Base-by-base conservation (phyloP, 2,113 vertebrate species). In the Desmodus rotundus region DNA sequence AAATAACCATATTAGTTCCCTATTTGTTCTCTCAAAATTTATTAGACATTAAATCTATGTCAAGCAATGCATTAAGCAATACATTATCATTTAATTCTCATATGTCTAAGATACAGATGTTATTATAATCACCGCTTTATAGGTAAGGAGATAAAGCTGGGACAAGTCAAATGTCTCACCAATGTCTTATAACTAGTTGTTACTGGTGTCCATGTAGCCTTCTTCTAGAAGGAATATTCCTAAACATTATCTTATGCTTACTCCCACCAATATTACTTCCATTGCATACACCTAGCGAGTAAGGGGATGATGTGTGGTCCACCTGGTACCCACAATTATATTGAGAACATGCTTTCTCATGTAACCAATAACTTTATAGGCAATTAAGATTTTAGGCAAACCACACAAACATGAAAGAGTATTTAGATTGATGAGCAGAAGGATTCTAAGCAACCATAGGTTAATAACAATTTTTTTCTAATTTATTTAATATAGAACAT, bases 21-120 rank as follows among this genome's bases (percentile, higher is more conserved):
- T 70, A 41, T 86, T 87, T 85, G 12, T 45, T 47, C n/a, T 92
- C 3, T 67, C 24, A 67, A 17, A 26, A 54, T 50, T 91, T 33
- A 50, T 36, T 78, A n/a, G 16, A 52, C 12, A 58, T 26, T 77
- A 85, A 68, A 26, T 63, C 0, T 43, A 76, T 74, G 7, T 7
- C 41, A 68, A 63, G 11, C 28, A 63, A 54, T 74, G 22, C 13
- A 13, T 65, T 68, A 95, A 91, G 43, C 5, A 36, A 47, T 22
- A 38, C 22, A 47, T 33, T 45, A 67, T 47, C 19, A 89, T 52
- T 94, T 91, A 80, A 52, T 17, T 89, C 15, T 89, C 31, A 33
- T 43, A 50, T 65, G 7, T 12, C 47, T 87, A 56, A 72, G 2
- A 36, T 22, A 31, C 4, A 43, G 24, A 38, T 77, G 4, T 5